Percentiles rank a stretch among this genome's conserved stretches.
These are phyloP conservation scores for Autographa pulchrina DNA, from an alignment of 2,888 invertebrate species.

Conservation along the genomic window DNA sequence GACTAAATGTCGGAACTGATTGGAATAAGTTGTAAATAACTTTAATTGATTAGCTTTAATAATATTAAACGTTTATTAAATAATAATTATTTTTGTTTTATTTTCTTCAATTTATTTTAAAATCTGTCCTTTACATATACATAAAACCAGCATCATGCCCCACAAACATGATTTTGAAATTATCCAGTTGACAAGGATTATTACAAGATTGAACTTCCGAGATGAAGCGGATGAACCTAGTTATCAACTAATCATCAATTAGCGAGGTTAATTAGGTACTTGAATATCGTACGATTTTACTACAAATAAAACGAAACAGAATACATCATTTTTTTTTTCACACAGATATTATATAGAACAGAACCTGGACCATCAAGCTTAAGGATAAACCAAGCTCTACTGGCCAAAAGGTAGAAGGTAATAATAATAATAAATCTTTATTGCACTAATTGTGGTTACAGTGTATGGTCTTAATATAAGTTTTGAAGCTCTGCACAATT, in stretches of 20 bases:
- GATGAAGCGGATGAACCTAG: not conserved
- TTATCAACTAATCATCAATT: not conserved
- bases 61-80: conserved; percentile 73
- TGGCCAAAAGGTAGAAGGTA: too few relatives aligned
- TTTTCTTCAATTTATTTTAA: conserved; percentile 12
- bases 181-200: not conserved
- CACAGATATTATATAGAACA: too few relatives aligned
- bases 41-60: conserved; percentile 76
- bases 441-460: too few relatives aligned
- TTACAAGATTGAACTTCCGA: not conserved
- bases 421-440: too few relatives aligned
- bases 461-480: too few relatives aligned
- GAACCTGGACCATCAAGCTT: too few relatives aligned
- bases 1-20: conserved; percentile 87
- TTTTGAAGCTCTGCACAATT: too few relatives aligned
- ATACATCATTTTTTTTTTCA: not conserved
- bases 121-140: not conserved
- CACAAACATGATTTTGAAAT: not conserved
- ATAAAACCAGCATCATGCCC: not conserved
- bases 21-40: conserved; percentile 84
- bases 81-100: conserved; percentile 60
- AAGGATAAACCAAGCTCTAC: too few relatives aligned
- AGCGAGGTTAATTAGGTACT: too few relatives aligned
- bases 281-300: not conserved
- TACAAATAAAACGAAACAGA: not conserved